These are phyloP conservation scores for Catamblyrhynchus diadema DNA, from an alignment of 2,797 vertebrate species.

Conservation along the genomic window DNA sequence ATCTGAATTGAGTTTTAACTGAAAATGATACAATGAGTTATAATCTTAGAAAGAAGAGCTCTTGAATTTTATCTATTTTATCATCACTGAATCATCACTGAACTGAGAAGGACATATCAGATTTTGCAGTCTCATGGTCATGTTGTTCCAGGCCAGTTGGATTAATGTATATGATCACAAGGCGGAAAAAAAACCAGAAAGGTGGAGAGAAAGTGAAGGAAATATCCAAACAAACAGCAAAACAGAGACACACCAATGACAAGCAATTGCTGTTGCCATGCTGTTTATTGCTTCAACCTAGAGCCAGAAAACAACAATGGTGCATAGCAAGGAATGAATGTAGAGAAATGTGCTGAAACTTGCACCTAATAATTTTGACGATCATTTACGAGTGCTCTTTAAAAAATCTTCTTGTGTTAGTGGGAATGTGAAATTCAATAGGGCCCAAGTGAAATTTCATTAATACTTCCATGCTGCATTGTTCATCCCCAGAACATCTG, in stretches of 20 bases:
- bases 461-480: background rate
- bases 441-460: background rate
- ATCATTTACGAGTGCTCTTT: background rate
- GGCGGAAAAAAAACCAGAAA: no score
- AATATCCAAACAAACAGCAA: background rate
- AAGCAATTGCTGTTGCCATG: background rate
- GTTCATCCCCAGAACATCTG: background rate
- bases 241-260: background rate
- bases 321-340: background rate
- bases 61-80: background rate
- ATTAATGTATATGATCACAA: background rate
- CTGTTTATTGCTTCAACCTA: background rate
- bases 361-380: background rate
- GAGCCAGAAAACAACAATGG: background rate
- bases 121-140: background rate
- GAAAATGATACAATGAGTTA: background rate
- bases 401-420: background rate
- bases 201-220: background rate
- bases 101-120: constrained; percentile 8
- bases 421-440: background rate
- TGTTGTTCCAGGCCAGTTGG: background rate
- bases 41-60: background rate
- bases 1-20: background rate
- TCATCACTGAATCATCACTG: background rate
- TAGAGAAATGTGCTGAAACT: background rate